Evolutionary conservation across 1,140 invertebrate species (phyloP).

Genomic region (Neodiprion fabricii): DNA sequence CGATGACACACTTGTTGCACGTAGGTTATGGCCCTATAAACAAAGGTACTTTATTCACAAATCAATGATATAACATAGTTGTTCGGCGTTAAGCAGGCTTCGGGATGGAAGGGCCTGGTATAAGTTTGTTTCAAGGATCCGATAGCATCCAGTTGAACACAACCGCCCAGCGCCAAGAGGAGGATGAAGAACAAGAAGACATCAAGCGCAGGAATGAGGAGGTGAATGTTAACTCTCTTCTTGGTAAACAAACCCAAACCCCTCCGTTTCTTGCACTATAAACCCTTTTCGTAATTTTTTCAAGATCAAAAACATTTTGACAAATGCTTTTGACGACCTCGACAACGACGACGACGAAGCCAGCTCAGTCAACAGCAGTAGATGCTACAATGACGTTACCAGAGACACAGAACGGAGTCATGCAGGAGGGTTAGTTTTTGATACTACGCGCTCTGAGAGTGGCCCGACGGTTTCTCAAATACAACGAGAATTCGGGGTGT

Average conservation of each 20-base stretch:
- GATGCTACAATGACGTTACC: slow-evolving; percentile 39
- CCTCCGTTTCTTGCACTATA: background rate
- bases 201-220: slow-evolving; percentile 50
- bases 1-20: slow-evolving; percentile 54
- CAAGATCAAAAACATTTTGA: slow-evolving; percentile 47
- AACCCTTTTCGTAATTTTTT: background rate
- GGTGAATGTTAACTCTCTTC: slow-evolving; percentile 35
- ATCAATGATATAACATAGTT: slow-evolving; percentile 33
- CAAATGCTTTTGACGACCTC: slow-evolving; percentile 50
- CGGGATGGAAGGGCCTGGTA: slow-evolving; percentile 55
- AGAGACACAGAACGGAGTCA: slow-evolving; percentile 33
- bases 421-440: slow-evolving; percentile 32
- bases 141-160: slow-evolving; percentile 50
- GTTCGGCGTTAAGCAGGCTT: slow-evolving; percentile 25
- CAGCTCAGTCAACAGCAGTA: slow-evolving; percentile 52
- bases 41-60: slow-evolving; percentile 52
- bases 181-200: slow-evolving; percentile 57
- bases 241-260: background rate
- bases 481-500: slow-evolving; percentile 39
- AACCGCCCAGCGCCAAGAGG: slow-evolving; percentile 45
- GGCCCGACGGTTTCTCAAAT: slow-evolving; percentile 32
- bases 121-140: slow-evolving; percentile 55
- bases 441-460: slow-evolving; percentile 23
- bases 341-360: slow-evolving; percentile 49
- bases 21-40: slow-evolving; percentile 60